phyloP scores from a whole-genome alignment of 1,140 invertebrate species.

The Cyrtorhinus lividipennis region DNA sequence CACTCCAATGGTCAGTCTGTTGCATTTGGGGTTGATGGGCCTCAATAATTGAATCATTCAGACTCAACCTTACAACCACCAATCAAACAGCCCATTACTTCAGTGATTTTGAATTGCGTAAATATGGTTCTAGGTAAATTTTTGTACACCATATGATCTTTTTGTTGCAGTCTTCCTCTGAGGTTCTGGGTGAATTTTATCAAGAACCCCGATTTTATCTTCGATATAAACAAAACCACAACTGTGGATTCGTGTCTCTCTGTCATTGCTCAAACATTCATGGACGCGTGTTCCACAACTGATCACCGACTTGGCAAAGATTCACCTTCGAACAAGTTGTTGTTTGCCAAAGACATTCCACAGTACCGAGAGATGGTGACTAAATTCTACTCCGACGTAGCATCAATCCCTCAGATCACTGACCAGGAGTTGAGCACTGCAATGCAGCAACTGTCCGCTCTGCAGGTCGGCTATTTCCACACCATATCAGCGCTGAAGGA shows the following conservation, averaged over 20 bases:
- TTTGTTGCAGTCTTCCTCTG: constrained; percentile 57
- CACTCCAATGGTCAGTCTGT: neutral
- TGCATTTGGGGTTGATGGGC: no score
- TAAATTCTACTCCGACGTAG: constrained; percentile 75
- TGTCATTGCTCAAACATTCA: constrained; percentile 91
- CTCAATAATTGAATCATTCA: no score
- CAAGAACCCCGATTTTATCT: constrained; percentile 93
- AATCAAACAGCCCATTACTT: no score
- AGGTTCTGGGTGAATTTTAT: constrained; percentile 96
- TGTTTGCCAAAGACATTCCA: constrained; percentile 83
- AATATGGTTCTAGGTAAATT: no score
- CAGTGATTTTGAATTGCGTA: no score
- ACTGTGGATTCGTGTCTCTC: constrained; percentile 84
- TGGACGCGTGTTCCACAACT: constrained; percentile 82
- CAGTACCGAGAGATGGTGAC: constrained; percentile 56
- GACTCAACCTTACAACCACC: no score
- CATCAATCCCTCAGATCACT: constrained; percentile 68
- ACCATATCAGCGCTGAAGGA: constrained; percentile 81
- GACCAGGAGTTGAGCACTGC: constrained; percentile 84
- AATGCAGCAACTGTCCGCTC: constrained; percentile 78
- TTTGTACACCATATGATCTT: constrained; percentile 9
- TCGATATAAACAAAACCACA: constrained; percentile 85
- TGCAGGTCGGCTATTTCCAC: constrained; percentile 78
- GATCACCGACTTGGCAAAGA: constrained; percentile 84
- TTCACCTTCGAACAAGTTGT: constrained; percentile 84